phyloP scores from a whole-genome alignment of 2,888 invertebrate species.

The Lottia gigantea region DNA sequence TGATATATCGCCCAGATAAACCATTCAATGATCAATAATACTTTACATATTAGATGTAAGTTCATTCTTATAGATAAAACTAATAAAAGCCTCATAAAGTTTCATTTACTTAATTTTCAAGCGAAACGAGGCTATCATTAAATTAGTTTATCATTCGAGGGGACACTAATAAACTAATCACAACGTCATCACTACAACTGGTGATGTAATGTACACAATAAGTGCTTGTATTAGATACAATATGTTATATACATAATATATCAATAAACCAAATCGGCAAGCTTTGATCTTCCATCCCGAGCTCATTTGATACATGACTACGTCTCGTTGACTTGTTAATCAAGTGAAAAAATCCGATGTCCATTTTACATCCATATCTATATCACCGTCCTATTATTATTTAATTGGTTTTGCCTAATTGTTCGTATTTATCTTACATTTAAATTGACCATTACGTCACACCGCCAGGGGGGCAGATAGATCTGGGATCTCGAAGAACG shows the following conservation, averaged over 20 bases:
- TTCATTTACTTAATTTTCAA: not conserved
- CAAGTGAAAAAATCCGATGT: not conserved
- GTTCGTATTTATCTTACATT: not conserved
- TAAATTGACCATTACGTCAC: not conserved
- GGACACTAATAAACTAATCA: conserved; percentile 1
- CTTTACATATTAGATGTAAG: not conserved
- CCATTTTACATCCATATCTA: not conserved
- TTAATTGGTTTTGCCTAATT: conserved; percentile 9
- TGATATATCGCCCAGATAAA: no score
- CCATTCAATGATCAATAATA: not conserved
- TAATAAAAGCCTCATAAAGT: not conserved
- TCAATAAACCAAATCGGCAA: conserved; percentile 1
- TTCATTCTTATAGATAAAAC: conserved; percentile 3
- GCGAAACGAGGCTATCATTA: not conserved
- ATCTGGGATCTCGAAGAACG: not conserved
- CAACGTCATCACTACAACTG: not conserved
- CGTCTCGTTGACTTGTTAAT: conserved; percentile 5
- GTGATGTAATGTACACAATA: conserved; percentile 1
- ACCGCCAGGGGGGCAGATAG: conserved; percentile 1
- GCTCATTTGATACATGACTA: conserved; percentile 6
- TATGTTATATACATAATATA: conserved; percentile 8
- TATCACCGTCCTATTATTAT: not conserved
- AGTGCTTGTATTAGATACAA: conserved; percentile 5
- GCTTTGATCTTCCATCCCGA: not conserved
- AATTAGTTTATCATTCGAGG: conserved; percentile 5